Conservation (phyloP, 2,797 vertebrate species). For the Pangasius macronema region DNA sequence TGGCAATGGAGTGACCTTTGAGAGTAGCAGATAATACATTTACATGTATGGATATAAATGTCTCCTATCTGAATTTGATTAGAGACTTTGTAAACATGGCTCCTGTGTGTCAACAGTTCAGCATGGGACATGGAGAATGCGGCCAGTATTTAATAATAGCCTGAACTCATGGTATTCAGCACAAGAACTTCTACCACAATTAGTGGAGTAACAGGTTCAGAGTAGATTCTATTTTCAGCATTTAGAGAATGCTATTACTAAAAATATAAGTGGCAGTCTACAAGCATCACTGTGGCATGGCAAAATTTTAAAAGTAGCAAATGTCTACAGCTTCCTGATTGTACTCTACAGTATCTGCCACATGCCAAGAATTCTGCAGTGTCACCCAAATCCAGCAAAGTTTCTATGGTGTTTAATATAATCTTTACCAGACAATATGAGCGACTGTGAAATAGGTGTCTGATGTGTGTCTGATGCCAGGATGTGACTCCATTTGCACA, state of each 20-base stretch:
- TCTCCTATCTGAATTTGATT: slow-evolving; percentile 5
- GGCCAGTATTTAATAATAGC: background rate
- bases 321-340: background rate
- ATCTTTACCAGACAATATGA: background rate
- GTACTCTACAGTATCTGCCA: background rate
- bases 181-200: background rate
- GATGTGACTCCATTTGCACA: background rate
- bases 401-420: background rate
- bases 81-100: slow-evolving; percentile 1
- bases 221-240: background rate
- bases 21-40: slow-evolving; percentile 17
- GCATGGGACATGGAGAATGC: background rate
- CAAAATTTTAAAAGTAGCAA: background rate
- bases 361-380: background rate
- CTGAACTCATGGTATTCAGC: slow-evolving; percentile 2
- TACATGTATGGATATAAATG: slow-evolving; percentile 14
- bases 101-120: slow-evolving; percentile 3
- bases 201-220: background rate
- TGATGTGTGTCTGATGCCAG: background rate
- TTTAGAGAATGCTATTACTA: background rate
- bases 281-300: background rate
- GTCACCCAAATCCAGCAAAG: background rate
- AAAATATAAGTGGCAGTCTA: background rate
- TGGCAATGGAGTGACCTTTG: slow-evolving; percentile 3
- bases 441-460: background rate